These are phyloP conservation scores for Formica aserva DNA, from an alignment of 2,888 invertebrate genomes.

Conservation along the genomic window DNA sequence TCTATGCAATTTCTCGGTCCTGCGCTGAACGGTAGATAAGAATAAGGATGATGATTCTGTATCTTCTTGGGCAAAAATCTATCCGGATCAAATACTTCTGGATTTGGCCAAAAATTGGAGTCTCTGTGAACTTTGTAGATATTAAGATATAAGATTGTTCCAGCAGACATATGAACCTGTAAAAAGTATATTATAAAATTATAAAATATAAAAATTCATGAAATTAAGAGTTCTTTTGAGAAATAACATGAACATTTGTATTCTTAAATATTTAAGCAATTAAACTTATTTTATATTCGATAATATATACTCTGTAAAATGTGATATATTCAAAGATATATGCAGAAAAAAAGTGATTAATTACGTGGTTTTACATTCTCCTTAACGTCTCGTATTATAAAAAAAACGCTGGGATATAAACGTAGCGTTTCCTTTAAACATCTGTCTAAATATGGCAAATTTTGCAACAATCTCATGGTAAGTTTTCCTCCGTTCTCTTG, in stretches of 20 bases:
- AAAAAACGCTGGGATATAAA: slow-evolving; percentile 90
- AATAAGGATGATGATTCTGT: too few relatives aligned
- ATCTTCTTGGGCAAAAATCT: too few relatives aligned
- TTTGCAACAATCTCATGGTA: slow-evolving; percentile 87
- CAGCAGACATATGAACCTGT: slow-evolving; percentile 86
- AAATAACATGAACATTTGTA: too few relatives aligned
- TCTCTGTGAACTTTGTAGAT: slow-evolving; percentile 87
- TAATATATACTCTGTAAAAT: not conserved
- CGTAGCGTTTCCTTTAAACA: slow-evolving; percentile 90
- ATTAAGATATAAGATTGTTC: slow-evolving; percentile 82
- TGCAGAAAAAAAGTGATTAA: not conserved
- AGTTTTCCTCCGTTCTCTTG: slow-evolving; percentile 86
- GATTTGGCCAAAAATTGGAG: slow-evolving; percentile 89
- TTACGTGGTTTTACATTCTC: slow-evolving; percentile 86
- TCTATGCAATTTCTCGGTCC: slow-evolving; percentile 88
- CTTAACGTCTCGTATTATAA: slow-evolving; percentile 88
- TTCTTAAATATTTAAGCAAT: not conserved
- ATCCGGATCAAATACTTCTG: slow-evolving; percentile 81
- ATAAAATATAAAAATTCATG: not conserved
- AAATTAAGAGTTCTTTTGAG: too few relatives aligned
- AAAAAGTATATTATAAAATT: slow-evolving; percentile 26
- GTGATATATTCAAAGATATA: not conserved
- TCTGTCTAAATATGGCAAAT: slow-evolving; percentile 90
- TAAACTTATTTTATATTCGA: not conserved
- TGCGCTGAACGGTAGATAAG: slow-evolving; percentile 88